phyloP scores from a whole-genome alignment of 2,888 invertebrate species.

The Globia sparganii region DNA sequence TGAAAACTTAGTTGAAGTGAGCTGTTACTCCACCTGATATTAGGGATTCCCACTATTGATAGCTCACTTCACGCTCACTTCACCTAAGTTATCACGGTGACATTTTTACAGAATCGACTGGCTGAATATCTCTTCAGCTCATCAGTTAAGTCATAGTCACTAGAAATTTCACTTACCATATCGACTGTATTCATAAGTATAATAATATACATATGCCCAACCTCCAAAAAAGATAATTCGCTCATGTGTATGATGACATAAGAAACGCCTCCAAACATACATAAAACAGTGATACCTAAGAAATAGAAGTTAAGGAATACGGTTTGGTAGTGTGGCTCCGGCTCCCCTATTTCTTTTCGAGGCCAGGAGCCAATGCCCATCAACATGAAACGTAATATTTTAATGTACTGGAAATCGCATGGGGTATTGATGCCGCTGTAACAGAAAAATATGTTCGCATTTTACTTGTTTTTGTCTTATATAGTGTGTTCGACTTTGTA shows the following conservation, averaged over 20 bases:
- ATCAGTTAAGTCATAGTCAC: neutral
- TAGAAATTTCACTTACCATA: constrained; percentile 37
- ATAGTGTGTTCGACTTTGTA: neutral
- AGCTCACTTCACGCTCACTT: too few relatives aligned
- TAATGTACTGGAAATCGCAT: constrained; percentile 41
- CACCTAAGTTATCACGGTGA: too few relatives aligned
- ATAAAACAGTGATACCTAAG: accelerated
- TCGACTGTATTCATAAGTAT: constrained; percentile 37
- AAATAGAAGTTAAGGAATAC: neutral
- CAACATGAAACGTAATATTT: constrained; percentile 35
- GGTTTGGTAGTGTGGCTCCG: neutral
- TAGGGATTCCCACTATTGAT: too few relatives aligned
- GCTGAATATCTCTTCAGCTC: neutral
- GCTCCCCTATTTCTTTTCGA: constrained; percentile 31
- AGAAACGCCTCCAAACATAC: neutral
- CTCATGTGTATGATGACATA: neutral
- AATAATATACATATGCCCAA: constrained; percentile 51
- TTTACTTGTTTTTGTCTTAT: neutral
- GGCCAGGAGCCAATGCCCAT: constrained; percentile 48
- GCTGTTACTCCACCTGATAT: too few relatives aligned
- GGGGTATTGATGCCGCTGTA: constrained; percentile 49
- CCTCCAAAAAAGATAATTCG: constrained; percentile 43
- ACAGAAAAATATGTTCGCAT: constrained; percentile 5
- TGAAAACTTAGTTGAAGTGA: too few relatives aligned
- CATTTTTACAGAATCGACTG: too few relatives aligned